A percentile compares a stretch with the other conserved stretches of the same genome.
These are phyloP conservation scores for Tanypteryx hageni DNA, from an alignment of 2,888 invertebrate species.

Conservation along the genomic window DNA sequence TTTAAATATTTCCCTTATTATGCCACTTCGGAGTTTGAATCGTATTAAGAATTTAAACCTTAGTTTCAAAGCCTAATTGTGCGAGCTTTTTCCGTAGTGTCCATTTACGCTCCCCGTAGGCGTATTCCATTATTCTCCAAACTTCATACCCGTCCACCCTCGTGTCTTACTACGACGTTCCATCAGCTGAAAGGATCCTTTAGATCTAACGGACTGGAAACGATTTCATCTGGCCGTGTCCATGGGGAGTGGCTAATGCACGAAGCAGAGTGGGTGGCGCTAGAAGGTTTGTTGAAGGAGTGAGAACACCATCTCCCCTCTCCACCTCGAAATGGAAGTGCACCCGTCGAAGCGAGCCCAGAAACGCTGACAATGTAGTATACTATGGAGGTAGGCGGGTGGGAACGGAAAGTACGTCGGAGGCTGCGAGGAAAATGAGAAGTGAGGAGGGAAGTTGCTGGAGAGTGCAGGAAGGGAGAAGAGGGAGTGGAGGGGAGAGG, in stretches of 20 bases:
- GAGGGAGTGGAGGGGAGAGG: neutral
- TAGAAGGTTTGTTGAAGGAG: too few relatives aligned
- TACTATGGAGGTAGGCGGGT: neutral
- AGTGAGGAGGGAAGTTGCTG: neutral
- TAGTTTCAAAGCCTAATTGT: too few relatives aligned
- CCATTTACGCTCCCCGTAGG: too few relatives aligned
- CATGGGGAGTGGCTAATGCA: neutral
- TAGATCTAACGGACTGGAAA: slow-evolving; percentile 16
- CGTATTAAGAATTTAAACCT: too few relatives aligned
- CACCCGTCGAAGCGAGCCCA: neutral
- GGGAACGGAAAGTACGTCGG: neutral
- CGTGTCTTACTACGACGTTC: neutral
- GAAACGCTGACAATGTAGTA: neutral
- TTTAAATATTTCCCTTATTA: too few relatives aligned
- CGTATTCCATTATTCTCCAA: too few relatives aligned
- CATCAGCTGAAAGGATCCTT: neutral
- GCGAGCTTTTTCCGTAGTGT: too few relatives aligned
- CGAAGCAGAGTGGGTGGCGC: neutral
- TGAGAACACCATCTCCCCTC: neutral
- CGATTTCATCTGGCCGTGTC: neutral
- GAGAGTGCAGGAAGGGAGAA: neutral
- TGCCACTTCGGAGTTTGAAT: too few relatives aligned
- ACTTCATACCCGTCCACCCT: neutral
- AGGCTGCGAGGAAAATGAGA: neutral
- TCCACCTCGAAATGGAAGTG: neutral